phyloP scores from a whole-genome alignment of 2,797 vertebrate species.

The Anolis apletophallus region DNA sequence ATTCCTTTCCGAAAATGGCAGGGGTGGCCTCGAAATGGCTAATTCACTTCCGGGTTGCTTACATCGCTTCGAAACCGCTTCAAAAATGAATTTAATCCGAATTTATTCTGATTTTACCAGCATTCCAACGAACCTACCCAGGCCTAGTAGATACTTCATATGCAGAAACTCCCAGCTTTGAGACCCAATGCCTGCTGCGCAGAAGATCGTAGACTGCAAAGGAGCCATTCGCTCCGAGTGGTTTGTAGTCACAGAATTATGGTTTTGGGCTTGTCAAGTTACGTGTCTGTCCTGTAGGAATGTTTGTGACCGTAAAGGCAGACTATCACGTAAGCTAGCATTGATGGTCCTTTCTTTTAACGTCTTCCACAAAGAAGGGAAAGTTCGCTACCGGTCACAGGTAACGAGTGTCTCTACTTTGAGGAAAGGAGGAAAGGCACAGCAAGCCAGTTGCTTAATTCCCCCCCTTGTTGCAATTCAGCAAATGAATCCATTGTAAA shows the following conservation, averaged over 20 bases:
- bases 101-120: too few species aligned
- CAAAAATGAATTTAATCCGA: too few species aligned
- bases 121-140: too few species aligned
- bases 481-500: neutral
- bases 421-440: neutral
- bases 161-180: neutral
- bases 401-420: too few species aligned
- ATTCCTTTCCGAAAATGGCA: too few species aligned
- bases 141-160: accelerated
- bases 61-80: too few species aligned
- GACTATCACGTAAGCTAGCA: too few species aligned
- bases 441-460: neutral
- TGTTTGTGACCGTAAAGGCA: neutral
- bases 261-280: neutral
- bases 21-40: too few species aligned
- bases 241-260: too few species aligned
- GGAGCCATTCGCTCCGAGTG: too few species aligned
- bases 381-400: neutral
- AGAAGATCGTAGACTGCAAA: neutral
- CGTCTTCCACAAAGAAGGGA: neutral
- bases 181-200: neutral
- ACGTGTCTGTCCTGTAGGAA: too few species aligned
- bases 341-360: neutral
- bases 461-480: neutral
- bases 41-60: too few species aligned